These are phyloP conservation scores for Chaitophorus viminalis DNA, from an alignment of 2,888 invertebrate species.

Conservation along the genomic window DNA sequence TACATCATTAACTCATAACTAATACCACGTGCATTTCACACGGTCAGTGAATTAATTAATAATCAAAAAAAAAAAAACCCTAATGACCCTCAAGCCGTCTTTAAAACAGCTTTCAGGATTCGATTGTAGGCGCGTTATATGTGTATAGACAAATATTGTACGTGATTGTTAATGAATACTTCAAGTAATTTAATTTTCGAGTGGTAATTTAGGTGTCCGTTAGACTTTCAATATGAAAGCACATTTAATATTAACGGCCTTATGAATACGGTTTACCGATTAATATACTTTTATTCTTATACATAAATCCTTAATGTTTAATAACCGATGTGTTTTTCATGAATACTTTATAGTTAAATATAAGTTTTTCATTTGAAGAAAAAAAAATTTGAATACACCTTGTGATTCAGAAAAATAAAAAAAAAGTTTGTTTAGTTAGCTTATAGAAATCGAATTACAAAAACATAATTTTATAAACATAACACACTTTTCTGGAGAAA, in stretches of 20 bases:
- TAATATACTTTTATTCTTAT: background rate
- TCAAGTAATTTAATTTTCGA: background rate
- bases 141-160: background rate
- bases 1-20: no score
- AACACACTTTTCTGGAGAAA: no score
- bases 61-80: background rate
- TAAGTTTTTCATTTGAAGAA: background rate
- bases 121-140: no score
- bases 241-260: background rate
- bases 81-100: background rate
- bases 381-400: background rate
- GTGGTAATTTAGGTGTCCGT: background rate
- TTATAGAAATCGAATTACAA: no score
- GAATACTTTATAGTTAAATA: constrained; percentile 14
- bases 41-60: background rate
- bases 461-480: no score
- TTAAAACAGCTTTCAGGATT: background rate
- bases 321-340: background rate
- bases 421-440: background rate
- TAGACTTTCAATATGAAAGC: background rate
- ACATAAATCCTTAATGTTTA: background rate
- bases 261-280: background rate
- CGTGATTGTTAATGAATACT: background rate
- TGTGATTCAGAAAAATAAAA: background rate
- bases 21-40: background rate